Conservation (phyloP, 2,113 vertebrate genomes). For the Myotis davidii region DNA sequence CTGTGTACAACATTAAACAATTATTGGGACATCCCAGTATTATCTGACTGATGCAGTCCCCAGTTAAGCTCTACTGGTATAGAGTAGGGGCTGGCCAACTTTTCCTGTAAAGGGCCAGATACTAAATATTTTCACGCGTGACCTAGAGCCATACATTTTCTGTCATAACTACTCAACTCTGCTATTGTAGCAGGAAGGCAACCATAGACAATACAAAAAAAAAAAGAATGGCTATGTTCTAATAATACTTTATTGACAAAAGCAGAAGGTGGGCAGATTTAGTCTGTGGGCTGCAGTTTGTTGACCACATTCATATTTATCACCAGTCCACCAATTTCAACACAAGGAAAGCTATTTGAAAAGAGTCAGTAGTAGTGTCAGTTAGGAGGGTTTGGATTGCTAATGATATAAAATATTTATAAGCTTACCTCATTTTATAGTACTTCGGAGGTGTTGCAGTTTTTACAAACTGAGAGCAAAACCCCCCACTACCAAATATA, state of each 20-base stretch:
- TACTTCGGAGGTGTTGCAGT: not conserved
- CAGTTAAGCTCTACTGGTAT: not conserved
- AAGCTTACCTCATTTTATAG: not conserved
- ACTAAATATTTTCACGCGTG: not conserved
- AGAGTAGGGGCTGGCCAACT: not conserved
- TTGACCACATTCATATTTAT: not conserved
- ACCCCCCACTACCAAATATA: not conserved
- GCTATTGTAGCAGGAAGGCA: not conserved
- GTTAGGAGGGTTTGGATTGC: not conserved
- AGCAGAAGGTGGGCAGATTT: not conserved
- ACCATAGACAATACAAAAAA: not conserved
- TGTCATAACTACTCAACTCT: not conserved
- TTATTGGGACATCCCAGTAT: not conserved
- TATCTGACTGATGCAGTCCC: not conserved
- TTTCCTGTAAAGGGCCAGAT: not conserved
- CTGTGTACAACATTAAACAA: not conserved
- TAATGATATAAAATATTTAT: not conserved
- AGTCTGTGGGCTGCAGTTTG: not conserved
- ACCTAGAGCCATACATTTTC: not conserved
- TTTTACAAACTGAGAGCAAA: not conserved
- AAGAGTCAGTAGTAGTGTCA: not conserved
- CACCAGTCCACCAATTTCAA: not conserved
- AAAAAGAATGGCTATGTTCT: not conserved
- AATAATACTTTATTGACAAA: constrained; percentile 8
- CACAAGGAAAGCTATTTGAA: not conserved